Evolutionary conservation across 2,888 invertebrate genomes (phyloP), one percentile per base, ranked within the genome.

Genomic region (Drosophila affinis): DNA sequence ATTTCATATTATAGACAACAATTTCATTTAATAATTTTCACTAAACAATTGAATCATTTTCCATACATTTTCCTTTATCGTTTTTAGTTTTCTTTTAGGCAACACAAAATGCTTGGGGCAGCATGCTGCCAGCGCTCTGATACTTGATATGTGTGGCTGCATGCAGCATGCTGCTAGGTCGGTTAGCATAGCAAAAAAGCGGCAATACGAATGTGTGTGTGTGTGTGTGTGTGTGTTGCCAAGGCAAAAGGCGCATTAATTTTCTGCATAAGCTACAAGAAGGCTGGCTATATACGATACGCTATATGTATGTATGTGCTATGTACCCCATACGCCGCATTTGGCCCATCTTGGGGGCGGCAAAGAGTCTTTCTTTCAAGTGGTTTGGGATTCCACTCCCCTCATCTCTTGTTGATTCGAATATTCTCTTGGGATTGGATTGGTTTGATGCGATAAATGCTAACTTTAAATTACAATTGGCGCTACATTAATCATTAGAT

Each of bases 381-480:
- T n/a, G 21, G 55, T 64, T 55, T 21, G 21, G 21, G 49, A n/a
- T 9, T 24, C 14, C 2, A 27, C n/a, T 48, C 27, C 17, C n/a
- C 2, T 14, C 17, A 80, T 82, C 72, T 47, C 56, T 58, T 32
- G 21, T 29, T 39, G 39, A 39, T 39, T 39, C 49, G 18, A 60
- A 44, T 55, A 72, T 61, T 45, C 9, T 51, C 9, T 59, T 44
- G 34, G 48, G 29, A 9, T 29, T 7, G 29, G 7, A 29, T 29
- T 29, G 29, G 29, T 29, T 29, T 3, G 51, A 61, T 46, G 2
- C 18, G 48, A 57, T 73, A 68, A 47, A 53, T 67, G 59, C 79
- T 81, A 75, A 79, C 14, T 62, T 81, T 84, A 76, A 86, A 86
- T 81, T 85, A 81, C 81, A 85, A 85, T 86, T 86, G 78, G 83